phyloP scores from a whole-genome alignment of 2,797 vertebrate genomes.

The Arvicola amphibius region DNA sequence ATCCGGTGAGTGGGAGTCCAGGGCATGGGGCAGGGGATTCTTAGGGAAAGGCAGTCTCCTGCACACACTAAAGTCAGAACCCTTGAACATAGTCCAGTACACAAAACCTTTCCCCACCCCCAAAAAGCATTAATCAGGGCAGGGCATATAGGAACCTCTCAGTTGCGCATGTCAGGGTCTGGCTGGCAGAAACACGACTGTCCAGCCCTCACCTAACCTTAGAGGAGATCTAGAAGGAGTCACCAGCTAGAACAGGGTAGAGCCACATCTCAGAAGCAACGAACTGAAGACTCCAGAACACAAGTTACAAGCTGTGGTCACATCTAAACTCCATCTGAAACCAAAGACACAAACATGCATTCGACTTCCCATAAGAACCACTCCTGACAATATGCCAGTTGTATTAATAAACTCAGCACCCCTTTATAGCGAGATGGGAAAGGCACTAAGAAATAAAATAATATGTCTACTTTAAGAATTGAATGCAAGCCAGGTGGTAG shows the following conservation, averaged over 20 bases:
- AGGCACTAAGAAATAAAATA: not conserved
- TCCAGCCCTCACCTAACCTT: not conserved
- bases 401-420: not conserved
- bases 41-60: not conserved
- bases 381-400: not conserved
- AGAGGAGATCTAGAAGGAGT: not conserved
- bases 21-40: accelerated
- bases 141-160: not conserved
- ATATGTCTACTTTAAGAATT: not conserved
- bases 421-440: not conserved
- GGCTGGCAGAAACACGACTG: not conserved
- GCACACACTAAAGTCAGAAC: not conserved
- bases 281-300: not conserved
- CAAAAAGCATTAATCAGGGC: not conserved
- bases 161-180: not conserved
- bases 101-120: not conserved
- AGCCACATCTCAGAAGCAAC: not conserved
- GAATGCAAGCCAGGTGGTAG: not conserved
- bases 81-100: not conserved
- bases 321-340: conserved; percentile 4
- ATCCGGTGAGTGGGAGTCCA: conserved; percentile 87
- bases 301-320: not conserved
- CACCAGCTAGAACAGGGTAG: not conserved
- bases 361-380: not conserved
- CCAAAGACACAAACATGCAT: not conserved